phyloP scores from a whole-genome alignment of 2,113 vertebrate genomes.

The Triplophysa siluroides region DNA sequence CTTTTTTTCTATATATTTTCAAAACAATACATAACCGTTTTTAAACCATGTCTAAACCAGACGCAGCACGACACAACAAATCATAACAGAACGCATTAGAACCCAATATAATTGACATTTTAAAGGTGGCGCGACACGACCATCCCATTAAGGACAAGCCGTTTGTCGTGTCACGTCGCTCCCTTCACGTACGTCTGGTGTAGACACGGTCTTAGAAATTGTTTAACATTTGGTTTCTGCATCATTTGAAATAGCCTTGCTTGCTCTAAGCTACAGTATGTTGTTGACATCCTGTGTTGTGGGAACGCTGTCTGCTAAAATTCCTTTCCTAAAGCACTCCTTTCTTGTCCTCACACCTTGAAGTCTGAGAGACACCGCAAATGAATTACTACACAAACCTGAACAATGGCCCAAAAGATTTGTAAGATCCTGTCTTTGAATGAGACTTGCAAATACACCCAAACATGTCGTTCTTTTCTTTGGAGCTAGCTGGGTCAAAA shows the following conservation, averaged over 20 bases:
- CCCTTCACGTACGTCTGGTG: no score
- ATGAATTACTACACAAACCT: slow-evolving; percentile 32
- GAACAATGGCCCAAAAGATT: slow-evolving; percentile 22
- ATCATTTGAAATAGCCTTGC: not conserved
- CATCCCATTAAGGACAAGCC: no score
- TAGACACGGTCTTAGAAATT: no score
- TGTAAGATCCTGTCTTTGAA: slow-evolving; percentile 39
- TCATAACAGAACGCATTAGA: no score
- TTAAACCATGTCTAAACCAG: no score
- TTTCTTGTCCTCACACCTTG: slow-evolving; percentile 36
- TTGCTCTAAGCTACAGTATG: not conserved
- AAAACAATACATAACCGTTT: no score
- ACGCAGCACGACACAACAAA: no score
- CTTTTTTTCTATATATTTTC: no score
- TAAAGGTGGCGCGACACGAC: no score
- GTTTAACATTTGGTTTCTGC: not conserved
- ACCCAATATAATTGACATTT: no score
- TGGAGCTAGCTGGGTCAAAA: slow-evolving; percentile 20
- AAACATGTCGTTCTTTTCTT: slow-evolving; percentile 17
- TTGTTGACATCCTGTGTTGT: slow-evolving; percentile 41
- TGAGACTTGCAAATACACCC: slow-evolving; percentile 20
- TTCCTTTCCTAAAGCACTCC: slow-evolving; percentile 20
- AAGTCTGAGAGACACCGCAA: slow-evolving; percentile 13
- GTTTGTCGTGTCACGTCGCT: no score
- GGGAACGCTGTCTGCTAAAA: slow-evolving; percentile 12